These are phyloP conservation scores for Pantherophis vulpinus DNA, from an alignment of 2,797 vertebrate species.

Conservation along the genomic window DNA sequence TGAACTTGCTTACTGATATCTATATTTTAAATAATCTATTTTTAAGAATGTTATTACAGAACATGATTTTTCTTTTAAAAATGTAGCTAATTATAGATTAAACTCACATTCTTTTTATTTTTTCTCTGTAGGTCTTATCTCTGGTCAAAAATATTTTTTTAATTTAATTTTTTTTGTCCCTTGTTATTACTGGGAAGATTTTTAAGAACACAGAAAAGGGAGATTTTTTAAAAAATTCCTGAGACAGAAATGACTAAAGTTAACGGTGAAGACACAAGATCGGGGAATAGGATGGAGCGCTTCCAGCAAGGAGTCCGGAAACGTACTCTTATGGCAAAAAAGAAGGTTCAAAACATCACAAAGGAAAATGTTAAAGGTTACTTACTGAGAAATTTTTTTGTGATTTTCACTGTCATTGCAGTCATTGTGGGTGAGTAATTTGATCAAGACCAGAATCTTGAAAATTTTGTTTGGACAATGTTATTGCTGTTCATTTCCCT, in stretches of 20 bases:
- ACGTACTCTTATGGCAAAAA: constrained; percentile 90
- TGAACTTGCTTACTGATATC: neutral
- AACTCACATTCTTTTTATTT: constrained; percentile 50
- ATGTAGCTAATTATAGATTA: constrained; percentile 17
- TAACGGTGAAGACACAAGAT: constrained; percentile 80
- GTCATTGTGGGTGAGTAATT: constrained; percentile 87
- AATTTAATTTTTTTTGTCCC: constrained; percentile 25
- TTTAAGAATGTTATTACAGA: constrained; percentile 4
- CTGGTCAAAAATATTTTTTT: constrained; percentile 14
- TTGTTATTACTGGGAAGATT: constrained; percentile 47
- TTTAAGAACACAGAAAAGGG: constrained; percentile 44
- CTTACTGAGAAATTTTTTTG: constrained; percentile 90
- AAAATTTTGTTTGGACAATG: constrained; percentile 51
- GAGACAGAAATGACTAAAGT: constrained; percentile 81
- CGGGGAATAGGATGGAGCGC: constrained; percentile 84
- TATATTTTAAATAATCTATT: neutral
- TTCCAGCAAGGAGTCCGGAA: constrained; percentile 91
- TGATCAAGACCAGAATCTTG: constrained; percentile 45
- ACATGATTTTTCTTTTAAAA: constrained; percentile 23
- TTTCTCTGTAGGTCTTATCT: constrained; percentile 58
- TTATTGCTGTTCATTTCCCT: constrained; percentile 32
- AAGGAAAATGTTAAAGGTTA: constrained; percentile 91
- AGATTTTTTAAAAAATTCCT: constrained; percentile 6
- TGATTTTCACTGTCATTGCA: constrained; percentile 89
- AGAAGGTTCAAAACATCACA: constrained; percentile 92